Evolutionary conservation across 2,113 vertebrate species (phyloP), one percentile per base, ranked within the genome.

Genomic region (Tonatia bakeri): DNA sequence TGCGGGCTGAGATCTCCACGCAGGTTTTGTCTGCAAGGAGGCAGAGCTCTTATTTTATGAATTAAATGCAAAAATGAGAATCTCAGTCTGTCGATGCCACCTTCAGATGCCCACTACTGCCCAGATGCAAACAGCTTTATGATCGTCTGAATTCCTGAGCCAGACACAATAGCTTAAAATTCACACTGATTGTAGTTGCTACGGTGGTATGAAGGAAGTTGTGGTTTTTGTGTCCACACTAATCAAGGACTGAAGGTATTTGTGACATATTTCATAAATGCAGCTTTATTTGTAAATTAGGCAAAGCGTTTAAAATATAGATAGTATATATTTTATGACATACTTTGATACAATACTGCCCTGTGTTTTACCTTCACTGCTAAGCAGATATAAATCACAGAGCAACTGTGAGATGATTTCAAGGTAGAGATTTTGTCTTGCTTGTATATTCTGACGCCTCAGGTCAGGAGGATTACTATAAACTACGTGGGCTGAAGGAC

Each of bases 221-320:
- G 50, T 61, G 15, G 61, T 59, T 96, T 94, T 91, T 50, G 67
- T 61, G 84, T 96, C 22, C 69, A 93, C 67, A 85, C 59, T 50
- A 82, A 89, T 82, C 31, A 67, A 94, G 50, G 19, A 79, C 4
- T 40, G 89, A 83, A 90, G 36, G 82, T 86, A 95, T 24, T 10
- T 82, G 47, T 93, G 79, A 43, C 33, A 7, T 26, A 76, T 13
- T 72, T 90, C 26, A 82, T 75, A 90, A 83, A 81, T n/a, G 17
- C 24, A 82, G 28, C 20, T 94, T 84, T n/a, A 87, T 87, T 67
- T 91, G 43, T 16, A 81, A 84, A 47, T 69, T 81, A 70, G 65
- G 87, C 38, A 92, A 91, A 94, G 72, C 43, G 47, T 79, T 96
- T 76, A 79, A 93, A 90, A 92, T 59, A 91, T 43, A 91, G 47